Percentiles rank a stretch among this genome's conserved stretches.
These are phyloP conservation scores for Helleia helle DNA, from an alignment of 2,888 invertebrate species.

Conservation along the genomic window DNA sequence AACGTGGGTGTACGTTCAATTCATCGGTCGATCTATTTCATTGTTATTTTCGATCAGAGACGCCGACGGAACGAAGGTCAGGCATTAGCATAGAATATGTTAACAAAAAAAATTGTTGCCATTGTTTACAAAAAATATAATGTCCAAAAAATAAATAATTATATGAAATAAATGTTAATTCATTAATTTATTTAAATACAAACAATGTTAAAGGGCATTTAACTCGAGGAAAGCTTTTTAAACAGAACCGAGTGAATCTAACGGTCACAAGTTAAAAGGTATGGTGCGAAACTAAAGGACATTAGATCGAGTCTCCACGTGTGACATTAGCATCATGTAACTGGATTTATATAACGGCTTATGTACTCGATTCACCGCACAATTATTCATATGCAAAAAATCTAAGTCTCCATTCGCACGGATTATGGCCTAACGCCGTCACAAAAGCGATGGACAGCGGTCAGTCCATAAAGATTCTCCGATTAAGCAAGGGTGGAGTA, in stretches of 20 bases:
- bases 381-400: conserved; percentile 56
- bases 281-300: neutral
- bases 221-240: neutral
- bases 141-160: neutral
- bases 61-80: too few relatives aligned
- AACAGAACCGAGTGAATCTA: neutral
- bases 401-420: conserved; percentile 40
- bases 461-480: conserved; percentile 64
- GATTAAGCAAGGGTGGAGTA: conserved; percentile 51
- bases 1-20: too few relatives aligned
- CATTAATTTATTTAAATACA: neutral
- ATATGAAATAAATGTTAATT: neutral
- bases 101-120: neutral
- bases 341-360: conserved; percentile 19
- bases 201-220: neutral
- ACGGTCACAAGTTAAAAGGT: neutral
- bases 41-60: too few relatives aligned
- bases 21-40: too few relatives aligned
- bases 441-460: conserved; percentile 56
- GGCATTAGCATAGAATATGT: neutral
- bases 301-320: conserved; percentile 14
- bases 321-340: conserved; percentile 15
- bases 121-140: neutral
- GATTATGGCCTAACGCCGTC: conserved; percentile 68
- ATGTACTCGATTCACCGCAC: conserved; percentile 23